phyloP scores from a whole-genome alignment of 2,888 invertebrate genomes.

The Erynnis tages region DNA sequence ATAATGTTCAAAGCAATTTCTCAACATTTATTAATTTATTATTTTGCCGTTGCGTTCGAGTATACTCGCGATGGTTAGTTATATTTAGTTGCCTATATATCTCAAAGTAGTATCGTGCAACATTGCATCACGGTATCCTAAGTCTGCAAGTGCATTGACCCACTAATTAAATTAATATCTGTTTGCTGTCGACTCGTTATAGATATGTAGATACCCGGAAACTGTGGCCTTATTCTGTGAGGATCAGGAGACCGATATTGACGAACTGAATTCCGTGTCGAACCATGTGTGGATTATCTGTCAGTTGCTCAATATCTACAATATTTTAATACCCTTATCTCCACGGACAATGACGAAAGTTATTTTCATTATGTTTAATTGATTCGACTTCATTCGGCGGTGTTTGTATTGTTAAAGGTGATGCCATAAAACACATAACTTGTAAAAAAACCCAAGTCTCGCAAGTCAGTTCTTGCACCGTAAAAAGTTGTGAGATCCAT shows the following conservation, averaged over 20 bases:
- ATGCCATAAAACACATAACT: too few species aligned
- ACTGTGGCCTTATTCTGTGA: slow-evolving; percentile 13
- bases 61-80: slow-evolving; percentile 7
- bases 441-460: too few species aligned
- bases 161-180: slow-evolving; percentile 43
- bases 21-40: slow-evolving; percentile 25
- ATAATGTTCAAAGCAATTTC: slow-evolving; percentile 24
- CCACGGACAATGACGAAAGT: slow-evolving; percentile 13
- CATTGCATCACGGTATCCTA: slow-evolving; percentile 35
- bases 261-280: neutral
- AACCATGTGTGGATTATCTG: neutral
- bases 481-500: too few species aligned
- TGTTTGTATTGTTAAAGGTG: too few species aligned
- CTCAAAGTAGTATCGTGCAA: slow-evolving; percentile 22
- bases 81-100: slow-evolving; percentile 17
- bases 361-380: slow-evolving; percentile 12
- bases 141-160: slow-evolving; percentile 48
- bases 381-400: too few species aligned
- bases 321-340: slow-evolving; percentile 1
- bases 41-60: slow-evolving; percentile 17
- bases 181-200: slow-evolving; percentile 28
- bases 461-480: too few species aligned
- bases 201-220: slow-evolving; percentile 28
- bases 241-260: neutral
- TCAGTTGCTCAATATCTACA: slow-evolving; percentile 11